Evolutionary conservation across 2,113 vertebrate species (phyloP).

Genomic region (Brachirus orientalis): DNA sequence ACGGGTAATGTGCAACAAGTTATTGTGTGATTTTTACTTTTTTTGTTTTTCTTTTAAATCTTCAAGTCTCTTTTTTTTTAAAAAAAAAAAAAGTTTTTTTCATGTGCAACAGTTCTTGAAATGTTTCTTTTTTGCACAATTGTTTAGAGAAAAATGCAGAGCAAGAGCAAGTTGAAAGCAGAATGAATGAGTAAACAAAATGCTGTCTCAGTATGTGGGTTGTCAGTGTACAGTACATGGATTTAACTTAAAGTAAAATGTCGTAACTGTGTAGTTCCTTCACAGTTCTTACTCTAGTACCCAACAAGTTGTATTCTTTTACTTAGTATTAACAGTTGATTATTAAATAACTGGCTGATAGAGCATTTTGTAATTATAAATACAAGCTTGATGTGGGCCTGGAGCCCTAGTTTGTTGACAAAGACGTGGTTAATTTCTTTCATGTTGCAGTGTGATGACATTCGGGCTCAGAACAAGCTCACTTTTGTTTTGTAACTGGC

Average conservation of each 20-base stretch:
- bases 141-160: constrained; percentile 62
- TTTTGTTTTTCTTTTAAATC: constrained; percentile 34
- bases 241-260: constrained; percentile 2
- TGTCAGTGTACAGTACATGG: constrained; percentile 51
- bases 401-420: constrained; percentile 49
- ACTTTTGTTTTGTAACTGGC: constrained; percentile 47
- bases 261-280: background rate
- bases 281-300: background rate
- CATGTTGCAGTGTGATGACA: constrained; percentile 38
- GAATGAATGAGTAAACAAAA: constrained; percentile 64
- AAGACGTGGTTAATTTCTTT: constrained; percentile 59
- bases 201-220: constrained; percentile 26
- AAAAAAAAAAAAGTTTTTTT: constrained; percentile 68
- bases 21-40: constrained; percentile 74
- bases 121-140: constrained; percentile 68
- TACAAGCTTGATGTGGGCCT: constrained; percentile 1
- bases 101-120: constrained; percentile 70
- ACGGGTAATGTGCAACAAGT: constrained; percentile 77
- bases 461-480: constrained; percentile 41
- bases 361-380: background rate
- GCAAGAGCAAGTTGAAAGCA: constrained; percentile 27
- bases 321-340: background rate
- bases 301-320: background rate
- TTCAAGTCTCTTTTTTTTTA: constrained; percentile 71
- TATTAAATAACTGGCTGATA: background rate